phyloP scores from a whole-genome alignment of 2,113 vertebrate genomes.

The Sander vitreus region DNA sequence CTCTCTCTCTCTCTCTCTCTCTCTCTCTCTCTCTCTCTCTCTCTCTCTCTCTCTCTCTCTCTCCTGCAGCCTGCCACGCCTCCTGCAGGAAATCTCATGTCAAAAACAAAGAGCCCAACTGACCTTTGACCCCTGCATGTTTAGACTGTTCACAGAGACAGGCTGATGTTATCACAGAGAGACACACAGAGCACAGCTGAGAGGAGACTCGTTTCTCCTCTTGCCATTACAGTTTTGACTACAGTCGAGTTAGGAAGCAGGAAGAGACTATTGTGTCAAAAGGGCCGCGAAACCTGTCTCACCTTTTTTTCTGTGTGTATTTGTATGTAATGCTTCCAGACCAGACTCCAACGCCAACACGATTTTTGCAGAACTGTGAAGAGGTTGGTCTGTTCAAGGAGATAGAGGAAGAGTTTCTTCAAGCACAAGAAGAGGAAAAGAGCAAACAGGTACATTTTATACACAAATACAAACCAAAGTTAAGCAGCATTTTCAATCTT shows the following conservation, averaged over 20 bases:
- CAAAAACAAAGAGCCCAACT: conserved; percentile 70
- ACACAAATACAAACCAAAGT: not conserved
- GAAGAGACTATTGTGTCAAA: not conserved
- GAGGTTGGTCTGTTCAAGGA: conserved; percentile 98
- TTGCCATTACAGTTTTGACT: not conserved
- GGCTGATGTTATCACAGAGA: conserved; percentile 71
- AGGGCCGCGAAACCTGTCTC: not conserved
- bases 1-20: conserved; percentile 40
- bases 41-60: conserved; percentile 29
- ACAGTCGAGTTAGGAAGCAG: conserved; percentile 22
- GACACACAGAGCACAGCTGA: conserved; percentile 15
- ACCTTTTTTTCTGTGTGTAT: conserved; percentile 14
- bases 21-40: conserved; percentile 39
- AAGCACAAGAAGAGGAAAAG: conserved; percentile 93
- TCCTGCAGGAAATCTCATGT: conserved; percentile 78
- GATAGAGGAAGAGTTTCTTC: conserved; percentile 95
- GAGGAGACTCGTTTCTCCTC: conserved; percentile 37
- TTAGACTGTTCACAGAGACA: conserved; percentile 65
- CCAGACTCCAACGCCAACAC: conserved; percentile 96
- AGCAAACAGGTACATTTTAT: conserved; percentile 88
- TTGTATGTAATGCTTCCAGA: conserved; percentile 82
- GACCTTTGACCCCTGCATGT: conserved; percentile 73
- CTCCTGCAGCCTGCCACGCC: conserved; percentile 61
- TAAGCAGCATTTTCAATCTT: not conserved
- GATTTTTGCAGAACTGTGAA: conserved; percentile 98